These are phyloP conservation scores for Stichopus chloronotus DNA, from an alignment of 35 echinoderm and acorn worm genomes.

Conservation along the genomic window DNA sequence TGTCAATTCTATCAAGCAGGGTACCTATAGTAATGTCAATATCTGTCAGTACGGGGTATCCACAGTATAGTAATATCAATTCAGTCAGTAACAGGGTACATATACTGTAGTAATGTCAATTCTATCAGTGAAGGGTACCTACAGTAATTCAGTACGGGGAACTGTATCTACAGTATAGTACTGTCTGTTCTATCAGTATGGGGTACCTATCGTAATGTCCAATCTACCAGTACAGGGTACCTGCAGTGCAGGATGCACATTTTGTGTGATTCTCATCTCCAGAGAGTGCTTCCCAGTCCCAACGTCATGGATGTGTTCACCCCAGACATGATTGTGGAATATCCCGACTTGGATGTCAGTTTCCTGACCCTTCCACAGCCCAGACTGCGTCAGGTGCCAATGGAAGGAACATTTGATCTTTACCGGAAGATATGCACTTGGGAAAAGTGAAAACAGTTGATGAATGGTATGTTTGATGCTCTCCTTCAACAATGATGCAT, in stretches of 20 bases:
- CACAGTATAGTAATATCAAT: no score
- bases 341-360: conserved; percentile 28
- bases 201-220: not conserved
- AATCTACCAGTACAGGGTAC: no score
- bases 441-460: conserved; percentile 21
- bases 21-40: no score
- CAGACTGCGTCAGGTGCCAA: conserved; percentile 4
- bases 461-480: not conserved
- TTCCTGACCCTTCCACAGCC: not conserved
- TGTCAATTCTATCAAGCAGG: not conserved
- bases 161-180: not conserved
- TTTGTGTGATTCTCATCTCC: not conserved
- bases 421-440: conserved; percentile 39
- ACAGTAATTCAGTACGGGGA: no score
- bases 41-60: no score
- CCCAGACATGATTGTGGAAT: conserved; percentile 47
- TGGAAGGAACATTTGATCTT: conserved; percentile 38
- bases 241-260: not conserved
- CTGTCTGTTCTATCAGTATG: not conserved
- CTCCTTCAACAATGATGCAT: not conserved
- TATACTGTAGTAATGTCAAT: not conserved
- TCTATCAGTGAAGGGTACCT: not conserved
- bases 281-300: not conserved
- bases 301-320: conserved; percentile 54
- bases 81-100: no score